Conservation (phyloP, 2,113 vertebrate species). For the Kobus ellipsiprymnus region DNA sequence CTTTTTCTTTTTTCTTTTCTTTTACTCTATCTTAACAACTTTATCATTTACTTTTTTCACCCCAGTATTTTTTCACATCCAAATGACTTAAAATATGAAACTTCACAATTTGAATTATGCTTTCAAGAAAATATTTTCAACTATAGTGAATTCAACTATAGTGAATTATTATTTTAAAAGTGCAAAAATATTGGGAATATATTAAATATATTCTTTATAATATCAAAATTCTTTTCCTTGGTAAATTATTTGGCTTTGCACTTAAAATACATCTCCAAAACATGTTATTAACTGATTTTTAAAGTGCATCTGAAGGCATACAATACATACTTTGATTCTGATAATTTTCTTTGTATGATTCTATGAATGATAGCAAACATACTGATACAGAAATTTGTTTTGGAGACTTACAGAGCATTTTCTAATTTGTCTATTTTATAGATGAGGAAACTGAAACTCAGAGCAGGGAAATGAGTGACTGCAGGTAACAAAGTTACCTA, state of each 20-base stretch:
- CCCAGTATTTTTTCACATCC: background rate
- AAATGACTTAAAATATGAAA: background rate
- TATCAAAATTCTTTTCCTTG: conserved; percentile 14
- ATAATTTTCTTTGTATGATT: background rate
- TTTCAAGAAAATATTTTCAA: background rate
- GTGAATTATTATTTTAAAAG: background rate
- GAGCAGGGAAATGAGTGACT: background rate
- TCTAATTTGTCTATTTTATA: background rate
- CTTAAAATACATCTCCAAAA: background rate
- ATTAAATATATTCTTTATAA: background rate
- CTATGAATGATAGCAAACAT: background rate
- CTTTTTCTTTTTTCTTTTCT: background rate
- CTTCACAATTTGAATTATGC: background rate
- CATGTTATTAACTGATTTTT: background rate
- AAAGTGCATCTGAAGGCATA: background rate
- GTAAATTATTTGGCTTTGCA: conserved; percentile 1
- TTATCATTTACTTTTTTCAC: background rate
- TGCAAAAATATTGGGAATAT: background rate
- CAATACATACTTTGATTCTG: background rate
- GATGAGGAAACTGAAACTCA: background rate
- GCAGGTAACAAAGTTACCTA: background rate
- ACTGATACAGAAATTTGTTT: background rate
- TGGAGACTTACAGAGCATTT: background rate
- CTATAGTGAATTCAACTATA: background rate
- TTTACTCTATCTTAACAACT: background rate